Base-by-base conservation (phyloP, 1,140 invertebrate species). In the Megathymus violae region DNA sequence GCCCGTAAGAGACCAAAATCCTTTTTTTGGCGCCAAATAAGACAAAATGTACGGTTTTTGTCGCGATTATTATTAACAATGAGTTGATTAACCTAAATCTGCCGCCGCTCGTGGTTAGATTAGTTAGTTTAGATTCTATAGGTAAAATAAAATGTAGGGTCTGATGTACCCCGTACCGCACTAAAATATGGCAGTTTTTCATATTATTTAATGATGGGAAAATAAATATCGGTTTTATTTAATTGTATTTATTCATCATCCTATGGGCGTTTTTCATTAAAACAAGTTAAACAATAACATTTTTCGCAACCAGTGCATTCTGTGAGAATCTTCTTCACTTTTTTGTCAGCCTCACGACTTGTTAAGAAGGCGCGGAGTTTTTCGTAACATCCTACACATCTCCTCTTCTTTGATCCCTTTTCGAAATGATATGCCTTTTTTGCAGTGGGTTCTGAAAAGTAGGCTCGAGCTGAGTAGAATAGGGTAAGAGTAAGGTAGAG, bases 231-330 rank as follows among this genome's bases (percentile, higher is more conserved):
- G 44, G 44, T 59, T 43, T 64, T 64, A 59, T 64, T 59, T 59
- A 10, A 64, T 58, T 40, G 51, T 50, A 13, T 22, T 62, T 62
- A 44, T 62, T 17, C 17, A 43, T 46, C 9, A 59, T 46, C 13
- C 54, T 54, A 54, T 47, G 46, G 31, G 22, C 61, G 58, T 58
- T 67, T 67, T 62, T 67, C 31, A 48, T 62, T 62, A 25, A 67
- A 67, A 67, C 65, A 67, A 15, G 44, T 19, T 34, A 70, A 16
- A 70, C 63, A 66, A 63, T 56, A 70, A 66, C 10, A 63, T 63
- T 63, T 70, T 63, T 70, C 64, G 60, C 68, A 70, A 38, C 5
- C 38, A 46, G 15, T 61, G 38, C 64, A 70, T 47, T 66, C 25
- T 9, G 68, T 66, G 13, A 70, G 27, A 60, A 63, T 66, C 47